These are phyloP conservation scores for Scaptomyza hsui DNA, from an alignment of 1,140 invertebrate species.

Conservation along the genomic window DNA sequence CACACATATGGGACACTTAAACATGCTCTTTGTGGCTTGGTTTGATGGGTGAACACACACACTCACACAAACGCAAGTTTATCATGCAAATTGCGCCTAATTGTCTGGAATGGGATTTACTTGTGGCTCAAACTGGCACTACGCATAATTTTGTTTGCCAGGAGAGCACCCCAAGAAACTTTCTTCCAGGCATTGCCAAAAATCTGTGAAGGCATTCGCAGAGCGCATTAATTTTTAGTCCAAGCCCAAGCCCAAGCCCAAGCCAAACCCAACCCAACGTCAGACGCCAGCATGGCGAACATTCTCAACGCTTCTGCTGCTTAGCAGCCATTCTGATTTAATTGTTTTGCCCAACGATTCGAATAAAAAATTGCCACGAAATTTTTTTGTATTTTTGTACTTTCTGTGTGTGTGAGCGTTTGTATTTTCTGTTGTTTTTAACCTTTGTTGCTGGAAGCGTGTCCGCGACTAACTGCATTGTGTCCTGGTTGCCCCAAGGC, in stretches of 20 bases:
- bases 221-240: constrained; percentile 44
- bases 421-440: constrained; percentile 15
- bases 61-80: constrained; percentile 48
- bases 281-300: constrained; percentile 35
- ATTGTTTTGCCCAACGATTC: constrained; percentile 63
- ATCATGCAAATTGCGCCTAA: constrained; percentile 81
- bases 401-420: background rate
- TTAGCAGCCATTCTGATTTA: constrained; percentile 76
- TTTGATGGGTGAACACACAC: constrained; percentile 59
- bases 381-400: constrained; percentile 32
- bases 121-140: constrained; percentile 46
- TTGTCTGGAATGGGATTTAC: constrained; percentile 80
- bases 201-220: constrained; percentile 50
- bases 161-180: constrained; percentile 5
- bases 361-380: constrained; percentile 43
- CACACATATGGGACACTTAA: constrained; percentile 68
- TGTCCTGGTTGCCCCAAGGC: constrained; percentile 6
- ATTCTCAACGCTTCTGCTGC: constrained; percentile 52
- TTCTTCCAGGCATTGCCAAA: constrained; percentile 25
- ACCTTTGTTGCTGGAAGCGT: constrained; percentile 15
- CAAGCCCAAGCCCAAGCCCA: background rate
- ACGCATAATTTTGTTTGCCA: constrained; percentile 57
- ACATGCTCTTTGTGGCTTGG: constrained; percentile 76
- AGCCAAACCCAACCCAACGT: background rate
- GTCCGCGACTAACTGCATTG: constrained; percentile 40